These are phyloP conservation scores for Neolamprologus toae DNA, from an alignment of 2,113 vertebrate genomes.

Conservation along the genomic window DNA sequence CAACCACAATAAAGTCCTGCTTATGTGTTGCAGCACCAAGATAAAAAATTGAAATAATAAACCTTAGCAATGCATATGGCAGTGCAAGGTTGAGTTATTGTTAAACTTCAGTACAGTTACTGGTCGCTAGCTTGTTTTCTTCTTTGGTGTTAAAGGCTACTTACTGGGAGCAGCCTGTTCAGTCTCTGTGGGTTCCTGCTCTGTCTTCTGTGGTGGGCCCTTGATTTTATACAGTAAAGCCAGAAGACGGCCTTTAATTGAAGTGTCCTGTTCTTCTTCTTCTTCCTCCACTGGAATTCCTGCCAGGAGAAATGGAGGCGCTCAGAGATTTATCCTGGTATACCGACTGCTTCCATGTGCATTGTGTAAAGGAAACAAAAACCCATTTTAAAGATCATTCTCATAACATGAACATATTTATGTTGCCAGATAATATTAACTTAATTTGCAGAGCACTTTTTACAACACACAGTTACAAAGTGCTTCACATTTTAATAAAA, in stretches of 20 bases:
- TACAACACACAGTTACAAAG: not conserved
- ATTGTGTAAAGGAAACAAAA: not conserved
- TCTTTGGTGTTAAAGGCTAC: slow-evolving; percentile 21
- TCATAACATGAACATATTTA: not conserved
- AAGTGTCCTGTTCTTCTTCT: slow-evolving; percentile 82
- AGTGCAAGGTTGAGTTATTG: not conserved
- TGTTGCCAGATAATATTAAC: not conserved
- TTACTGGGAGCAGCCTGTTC: slow-evolving; percentile 84
- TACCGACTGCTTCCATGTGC: not conserved
- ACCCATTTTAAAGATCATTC: not conserved
- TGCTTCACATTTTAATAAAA: not conserved
- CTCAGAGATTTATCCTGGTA: not conserved
- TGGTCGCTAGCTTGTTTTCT: not conserved
- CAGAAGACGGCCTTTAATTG: slow-evolving; percentile 83
- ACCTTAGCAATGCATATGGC: not conserved
- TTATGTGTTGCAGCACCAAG: not conserved
- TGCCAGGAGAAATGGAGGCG: slow-evolving; percentile 27
- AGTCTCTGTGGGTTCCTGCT: slow-evolving; percentile 74
- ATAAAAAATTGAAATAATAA: not conserved
- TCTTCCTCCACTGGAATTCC: slow-evolving; percentile 91
- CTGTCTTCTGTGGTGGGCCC: slow-evolving; percentile 81
- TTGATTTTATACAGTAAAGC: slow-evolving; percentile 88
- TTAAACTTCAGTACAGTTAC: not conserved
- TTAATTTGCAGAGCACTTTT: not conserved
- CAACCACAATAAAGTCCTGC: not conserved